A percentile compares a stretch with the other conserved stretches of the same genome.
These are phyloP conservation scores for Drosophila atroscutellata DNA, from an alignment of 2,888 invertebrate genomes.

Conservation along the genomic window DNA sequence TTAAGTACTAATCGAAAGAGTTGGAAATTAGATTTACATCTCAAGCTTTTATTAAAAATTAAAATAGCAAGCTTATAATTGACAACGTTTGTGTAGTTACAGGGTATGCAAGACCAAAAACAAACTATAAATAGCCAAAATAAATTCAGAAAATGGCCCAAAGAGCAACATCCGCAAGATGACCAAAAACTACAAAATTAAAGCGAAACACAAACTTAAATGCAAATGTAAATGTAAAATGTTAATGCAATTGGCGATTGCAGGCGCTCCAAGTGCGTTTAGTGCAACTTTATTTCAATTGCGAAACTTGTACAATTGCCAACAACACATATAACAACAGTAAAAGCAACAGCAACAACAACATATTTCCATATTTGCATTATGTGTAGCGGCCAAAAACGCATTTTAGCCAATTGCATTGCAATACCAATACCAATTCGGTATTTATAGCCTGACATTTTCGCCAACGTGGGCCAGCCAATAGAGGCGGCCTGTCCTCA, in stretches of 20 bases:
- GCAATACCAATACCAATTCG: constrained; percentile 73
- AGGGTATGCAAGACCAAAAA: constrained; percentile 18
- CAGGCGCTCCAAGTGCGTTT: constrained; percentile 60
- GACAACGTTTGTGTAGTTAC: neutral
- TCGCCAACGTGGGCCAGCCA: constrained; percentile 62
- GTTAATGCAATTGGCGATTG: constrained; percentile 47
- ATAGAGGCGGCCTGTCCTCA: constrained; percentile 24
- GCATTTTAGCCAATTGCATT: constrained; percentile 74
- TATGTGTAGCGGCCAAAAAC: constrained; percentile 71
- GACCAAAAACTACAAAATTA: constrained; percentile 6
- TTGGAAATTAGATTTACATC: neutral
- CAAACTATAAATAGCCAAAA: constrained; percentile 3
- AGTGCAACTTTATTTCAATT: constrained; percentile 75
- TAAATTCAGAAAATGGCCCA: constrained; percentile 3
- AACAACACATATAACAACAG: constrained; percentile 34
- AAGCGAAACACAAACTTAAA: constrained; percentile 35
- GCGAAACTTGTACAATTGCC: constrained; percentile 63
- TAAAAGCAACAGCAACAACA: constrained; percentile 19
- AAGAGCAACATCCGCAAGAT: constrained; percentile 19
- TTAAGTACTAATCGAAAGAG: neutral
- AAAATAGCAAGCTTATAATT: neutral
- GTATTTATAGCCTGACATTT: constrained; percentile 80
- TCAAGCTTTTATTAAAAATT: neutral
- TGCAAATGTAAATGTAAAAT: constrained; percentile 53
- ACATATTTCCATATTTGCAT: constrained; percentile 74